phyloP scores from a whole-genome alignment of 2,888 invertebrate genomes.

The Camptogramma bilineatum region DNA sequence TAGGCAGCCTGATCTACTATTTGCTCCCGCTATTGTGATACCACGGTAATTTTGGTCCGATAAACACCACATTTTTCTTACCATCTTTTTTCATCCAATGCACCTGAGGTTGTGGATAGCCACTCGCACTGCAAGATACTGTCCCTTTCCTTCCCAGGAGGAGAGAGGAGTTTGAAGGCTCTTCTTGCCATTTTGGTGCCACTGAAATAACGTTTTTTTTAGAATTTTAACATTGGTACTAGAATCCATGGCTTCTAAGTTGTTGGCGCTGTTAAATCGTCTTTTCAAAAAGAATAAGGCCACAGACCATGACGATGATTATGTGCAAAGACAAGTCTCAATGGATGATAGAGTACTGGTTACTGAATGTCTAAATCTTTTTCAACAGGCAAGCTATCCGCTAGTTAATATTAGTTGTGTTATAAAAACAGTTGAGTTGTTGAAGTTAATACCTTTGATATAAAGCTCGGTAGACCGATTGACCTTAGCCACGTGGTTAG shows the following conservation, averaged over 20 bases:
- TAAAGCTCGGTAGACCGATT: conserved; percentile 89
- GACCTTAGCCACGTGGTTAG: conserved; percentile 89
- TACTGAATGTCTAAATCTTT: too few species aligned
- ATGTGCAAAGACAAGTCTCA: too few species aligned
- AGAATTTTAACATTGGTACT: background rate
- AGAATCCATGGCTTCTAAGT: too few species aligned
- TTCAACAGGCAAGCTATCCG: too few species aligned
- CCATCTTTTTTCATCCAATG: conserved; percentile 92
- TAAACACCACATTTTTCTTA: conserved; percentile 55
- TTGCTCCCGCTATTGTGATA: too few species aligned
- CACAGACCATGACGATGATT: too few species aligned
- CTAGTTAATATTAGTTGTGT: too few species aligned
- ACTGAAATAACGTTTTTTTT: conserved; percentile 81
- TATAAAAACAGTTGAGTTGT: background rate
- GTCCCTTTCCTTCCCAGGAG: conserved; percentile 89
- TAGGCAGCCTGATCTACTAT: too few species aligned
- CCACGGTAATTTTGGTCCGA: too few species aligned
- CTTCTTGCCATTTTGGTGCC: conserved; percentile 91
- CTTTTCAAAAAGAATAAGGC: too few species aligned
- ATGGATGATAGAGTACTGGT: too few species aligned
- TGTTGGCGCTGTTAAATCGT: too few species aligned
- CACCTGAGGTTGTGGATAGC: conserved; percentile 91
- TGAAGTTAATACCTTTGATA: conserved; percentile 83
- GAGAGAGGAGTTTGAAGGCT: conserved; percentile 90
- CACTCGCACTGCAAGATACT: conserved; percentile 91